Base-by-base conservation (phyloP, 2,888 invertebrate genomes). In the Antitype chi region DNA sequence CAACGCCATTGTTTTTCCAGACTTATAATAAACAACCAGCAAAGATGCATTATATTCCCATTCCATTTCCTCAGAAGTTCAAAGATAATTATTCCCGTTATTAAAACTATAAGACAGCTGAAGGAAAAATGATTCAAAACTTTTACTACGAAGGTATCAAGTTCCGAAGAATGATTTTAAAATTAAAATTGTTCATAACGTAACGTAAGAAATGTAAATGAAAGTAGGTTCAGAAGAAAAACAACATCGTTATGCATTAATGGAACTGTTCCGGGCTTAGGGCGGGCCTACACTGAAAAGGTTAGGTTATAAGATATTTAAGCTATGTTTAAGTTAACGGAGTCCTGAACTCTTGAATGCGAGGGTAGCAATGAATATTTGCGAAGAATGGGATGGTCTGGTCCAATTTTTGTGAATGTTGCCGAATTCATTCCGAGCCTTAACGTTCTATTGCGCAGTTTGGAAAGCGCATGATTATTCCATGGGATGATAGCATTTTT, bases 211-310 rank as follows among this genome's bases (percentile, higher is more conserved):
- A 84, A 85, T 88, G 87, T 85, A 88, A 90, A 90, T 88, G 90
- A 88, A 87, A 89, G 87, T 88, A 85, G 87, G 86, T 86, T 85
- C 87, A 80, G 87, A 84, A 84, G 90, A 92, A 92, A 91, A 91
- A 92, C 89, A 92, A 90, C 88, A 89, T 88, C 86, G 85, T 90
- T 92, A 90, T 92, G 89, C 89, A 91, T 89, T 91, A 90, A 89
- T 88, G 84, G 87, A 86, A 87, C 78, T 85, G 85, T 87, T 85
- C 74, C 73, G 71, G 71, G 73, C 15, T 64, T 80, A 82, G 70
- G 78, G 57, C 49, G 8, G 23, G 38, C 53, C 8, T 64, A 68
- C 78, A 86, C 69, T 57, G 38, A 20, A 70, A 75, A 66, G 68
- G 73, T 67, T 38, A 63, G 15, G 71, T 82, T 76, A 74, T 84